Base-by-base conservation (phyloP, 2,113 vertebrate genomes). In the Nothoprocta perdicaria region DNA sequence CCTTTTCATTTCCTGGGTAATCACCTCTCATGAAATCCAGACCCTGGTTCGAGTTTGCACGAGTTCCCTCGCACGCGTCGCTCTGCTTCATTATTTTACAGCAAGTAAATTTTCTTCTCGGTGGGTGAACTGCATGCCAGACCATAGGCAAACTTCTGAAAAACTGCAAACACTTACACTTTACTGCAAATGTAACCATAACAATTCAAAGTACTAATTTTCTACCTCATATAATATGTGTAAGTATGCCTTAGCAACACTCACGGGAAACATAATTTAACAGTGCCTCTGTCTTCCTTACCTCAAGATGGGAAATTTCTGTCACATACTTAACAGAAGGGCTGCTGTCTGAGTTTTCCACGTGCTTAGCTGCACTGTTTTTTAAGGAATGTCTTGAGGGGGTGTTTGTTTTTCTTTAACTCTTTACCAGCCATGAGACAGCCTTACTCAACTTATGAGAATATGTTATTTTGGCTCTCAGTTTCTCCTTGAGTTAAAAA, bases 211-310 rank as follows among this genome's bases (percentile, higher is more conserved):
- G 97, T 91, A 94, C 94, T 97, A 92, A 95, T 95, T 96, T 97
- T 96, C 89, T 96, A 94, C 80, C 91, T 97, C 94, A 92, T 87
- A 96, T 91, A 90, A 90, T 83, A 93, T 86, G 90, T 92, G 86
- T 78, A 94, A 92, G 90, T 91, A 92, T 95, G 95, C 89, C 88
- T 97, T 95, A 94, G 94, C 73, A 95, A 95, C 93, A 88, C 96
- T 97, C 95, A 88, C 5, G 92, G 96, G 93, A 94, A 92, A 92
- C 87, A 97, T 96, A 95, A 97, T 97, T 97, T 96, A 97, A 65
- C 94, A 68, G 80, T 84, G 90, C 81, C 74, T 96, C 82, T 4
- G 22, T 93, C 84, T 95, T 96, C 88, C 86, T 91, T 96, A 96
- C 95, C 94, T 95, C n/a, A 3, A 95, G 90, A 95, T 69, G 61